Conservation (phyloP, 2,888 invertebrate species). For the Bibio marci region DNA sequence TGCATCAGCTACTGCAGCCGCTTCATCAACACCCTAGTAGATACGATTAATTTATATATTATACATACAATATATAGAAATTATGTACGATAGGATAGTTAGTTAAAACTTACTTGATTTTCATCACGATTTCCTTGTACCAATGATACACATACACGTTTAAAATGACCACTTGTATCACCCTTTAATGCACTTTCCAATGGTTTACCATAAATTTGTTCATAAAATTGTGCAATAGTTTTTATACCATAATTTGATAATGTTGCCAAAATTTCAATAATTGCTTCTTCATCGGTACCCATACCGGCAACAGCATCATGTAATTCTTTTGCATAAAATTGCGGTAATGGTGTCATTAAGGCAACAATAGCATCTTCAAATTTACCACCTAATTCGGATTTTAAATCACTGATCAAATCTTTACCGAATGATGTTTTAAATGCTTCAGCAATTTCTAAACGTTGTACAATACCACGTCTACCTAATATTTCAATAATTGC, state of each 20-base stretch:
- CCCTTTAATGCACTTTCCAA: conserved; percentile 76
- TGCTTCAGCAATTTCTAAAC: conserved; percentile 75
- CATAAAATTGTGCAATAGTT: conserved; percentile 70
- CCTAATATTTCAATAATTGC: conserved; percentile 81
- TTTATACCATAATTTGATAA: conserved; percentile 78
- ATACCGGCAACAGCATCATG: conserved; percentile 73
- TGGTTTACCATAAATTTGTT: conserved; percentile 63
- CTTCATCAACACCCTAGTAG: conserved; percentile 56
- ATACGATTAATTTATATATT: too few relatives aligned
- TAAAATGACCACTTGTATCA: conserved; percentile 93
- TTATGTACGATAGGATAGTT: too few relatives aligned
- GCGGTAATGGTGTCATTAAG: conserved; percentile 74
- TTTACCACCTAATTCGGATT: conserved; percentile 77
- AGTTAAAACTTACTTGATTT: conserved; percentile 35
- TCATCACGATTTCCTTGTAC: conserved; percentile 83
- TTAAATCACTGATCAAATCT: conserved; percentile 66
- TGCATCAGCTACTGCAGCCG: conserved; percentile 66
- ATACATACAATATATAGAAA: background rate
- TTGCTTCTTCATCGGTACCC: conserved; percentile 76
- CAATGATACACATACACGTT: conserved; percentile 73
- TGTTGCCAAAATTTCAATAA: conserved; percentile 79
- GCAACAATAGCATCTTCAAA: conserved; percentile 82
- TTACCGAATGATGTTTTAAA: conserved; percentile 88
- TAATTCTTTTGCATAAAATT: conserved; percentile 81
- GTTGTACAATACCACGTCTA: conserved; percentile 74